Evolutionary conservation across 2,888 invertebrate species (phyloP).

Genomic region (Pseudococcus jackbeardsleyi): DNA sequence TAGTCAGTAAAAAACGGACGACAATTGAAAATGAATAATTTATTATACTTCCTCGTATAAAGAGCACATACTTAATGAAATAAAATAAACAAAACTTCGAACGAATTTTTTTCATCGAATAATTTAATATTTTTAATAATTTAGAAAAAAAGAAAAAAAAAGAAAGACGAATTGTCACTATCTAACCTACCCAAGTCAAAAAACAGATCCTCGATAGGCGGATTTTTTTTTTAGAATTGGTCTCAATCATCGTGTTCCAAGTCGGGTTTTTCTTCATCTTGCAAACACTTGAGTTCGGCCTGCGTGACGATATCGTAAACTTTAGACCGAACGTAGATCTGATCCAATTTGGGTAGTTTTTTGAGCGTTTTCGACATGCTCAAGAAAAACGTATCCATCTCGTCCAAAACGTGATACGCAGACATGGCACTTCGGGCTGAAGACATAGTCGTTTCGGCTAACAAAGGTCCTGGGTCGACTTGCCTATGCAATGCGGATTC

Average conservation of each 20-base stretch:
- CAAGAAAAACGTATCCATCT: constrained; percentile 63
- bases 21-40: neutral
- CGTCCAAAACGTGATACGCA: constrained; percentile 30
- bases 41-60: neutral
- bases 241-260: neutral
- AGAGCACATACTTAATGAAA: no score
- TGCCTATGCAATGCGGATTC: neutral
- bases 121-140: no score
- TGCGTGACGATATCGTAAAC: constrained; percentile 52
- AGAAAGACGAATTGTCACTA: no score
- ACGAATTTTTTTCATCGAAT: no score
- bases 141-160: no score
- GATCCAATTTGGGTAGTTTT: constrained; percentile 54
- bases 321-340: constrained; percentile 43
- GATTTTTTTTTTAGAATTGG: neutral
- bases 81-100: no score
- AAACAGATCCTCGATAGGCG: neutral
- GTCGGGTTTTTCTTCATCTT: neutral
- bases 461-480: neutral
- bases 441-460: neutral
- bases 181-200: neutral
- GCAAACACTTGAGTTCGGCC: constrained; percentile 50
- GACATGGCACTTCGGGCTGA: neutral
- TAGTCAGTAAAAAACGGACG: no score
- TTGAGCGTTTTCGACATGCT: constrained; percentile 64